A percentile compares a stretch with the other conserved stretches of the same genome.
Conservation (phyloP, 2,113 vertebrate species). For the Phrynosoma platyrhinos region DNA sequence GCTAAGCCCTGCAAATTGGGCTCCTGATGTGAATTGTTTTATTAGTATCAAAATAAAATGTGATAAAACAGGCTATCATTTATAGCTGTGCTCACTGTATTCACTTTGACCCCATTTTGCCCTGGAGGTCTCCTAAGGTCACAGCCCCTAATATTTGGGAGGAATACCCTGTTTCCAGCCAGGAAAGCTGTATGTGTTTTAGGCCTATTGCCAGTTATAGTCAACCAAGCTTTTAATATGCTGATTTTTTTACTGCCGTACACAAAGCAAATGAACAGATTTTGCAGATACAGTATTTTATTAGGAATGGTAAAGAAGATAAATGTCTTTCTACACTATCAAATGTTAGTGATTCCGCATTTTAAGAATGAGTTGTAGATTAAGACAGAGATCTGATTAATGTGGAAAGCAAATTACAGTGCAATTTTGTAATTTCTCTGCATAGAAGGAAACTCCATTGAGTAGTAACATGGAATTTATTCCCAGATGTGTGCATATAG, state of each 20-base stretch:
- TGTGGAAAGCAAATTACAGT: not conserved
- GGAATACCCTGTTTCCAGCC: not conserved
- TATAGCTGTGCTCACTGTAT: not conserved
- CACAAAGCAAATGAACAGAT: not conserved
- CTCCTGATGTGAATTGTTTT: not conserved
- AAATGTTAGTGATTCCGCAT: not conserved
- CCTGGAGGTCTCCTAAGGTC: not conserved
- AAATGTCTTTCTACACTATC: not conserved
- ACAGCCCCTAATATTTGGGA: not conserved
- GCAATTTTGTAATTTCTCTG: not conserved
- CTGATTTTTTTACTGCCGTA: not conserved
- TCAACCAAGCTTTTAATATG: not conserved
- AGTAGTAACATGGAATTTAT: not conserved
- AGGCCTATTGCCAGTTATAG: not conserved
- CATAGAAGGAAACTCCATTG: not conserved
- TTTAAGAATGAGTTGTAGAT: not conserved
- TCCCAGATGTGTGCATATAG: not conserved
- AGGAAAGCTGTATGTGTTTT: not conserved
- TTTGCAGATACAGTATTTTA: not conserved
- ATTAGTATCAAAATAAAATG: not conserved
- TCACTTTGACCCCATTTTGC: not conserved
- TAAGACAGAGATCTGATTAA: not conserved
- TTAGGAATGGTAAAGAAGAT: not conserved
- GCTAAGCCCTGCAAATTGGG: not conserved
- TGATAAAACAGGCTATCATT: not conserved